Evolutionary conservation across 2,888 invertebrate species (phyloP), one percentile per base, ranked within the genome.

Genomic region (Scelioninae gen. 2): DNA sequence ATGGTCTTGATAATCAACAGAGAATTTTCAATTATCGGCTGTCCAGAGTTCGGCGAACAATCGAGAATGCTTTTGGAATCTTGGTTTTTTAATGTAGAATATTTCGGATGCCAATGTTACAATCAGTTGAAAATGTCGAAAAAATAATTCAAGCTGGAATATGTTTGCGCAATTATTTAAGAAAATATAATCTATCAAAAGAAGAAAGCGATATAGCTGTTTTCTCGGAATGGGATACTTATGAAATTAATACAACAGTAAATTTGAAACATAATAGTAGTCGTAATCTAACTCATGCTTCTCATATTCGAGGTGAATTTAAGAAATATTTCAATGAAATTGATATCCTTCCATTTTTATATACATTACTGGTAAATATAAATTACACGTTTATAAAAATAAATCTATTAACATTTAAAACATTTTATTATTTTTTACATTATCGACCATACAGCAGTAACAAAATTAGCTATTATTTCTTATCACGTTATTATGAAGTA

Each of bases 141-240:
- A 18, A 46, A 25, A n/a, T 46, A 1, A 25, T 46, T 13, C 1
- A 46, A 25, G 45, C 45, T 46, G 4, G 11, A 0, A 2, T 46
- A 11, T 46, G 45, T 25, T 25, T 46, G 7, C 7, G 25, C n/a
- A 46, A 46, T 46, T 46, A 11, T 18, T 25, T 11, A 46, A 22
- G 25, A 25, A 25, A 25, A 16, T 13, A 15, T 16, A 1, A 1
- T 9, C 3, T 9, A 28, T 10, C 16, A 41, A 15, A 15, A 6
- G 2, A 2, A 16, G 39, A 1, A 28, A 28, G 3, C 1, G 35
- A 35, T 1, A 13, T n/a, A n/a, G n/a, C n/a, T n/a, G n/a, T n/a
- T n/a, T n/a, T n/a, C n/a, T n/a, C n/a, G n/a, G n/a, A n/a, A n/a
- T n/a, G n/a, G n/a, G n/a, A n/a, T n/a, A n/a, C n/a, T n/a, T n/a